A percentile compares a stretch with the other conserved stretches of the same genome.
These are phyloP conservation scores for Nylanderia fulva DNA, from an alignment of 1,140 invertebrate genomes.

Conservation along the genomic window DNA sequence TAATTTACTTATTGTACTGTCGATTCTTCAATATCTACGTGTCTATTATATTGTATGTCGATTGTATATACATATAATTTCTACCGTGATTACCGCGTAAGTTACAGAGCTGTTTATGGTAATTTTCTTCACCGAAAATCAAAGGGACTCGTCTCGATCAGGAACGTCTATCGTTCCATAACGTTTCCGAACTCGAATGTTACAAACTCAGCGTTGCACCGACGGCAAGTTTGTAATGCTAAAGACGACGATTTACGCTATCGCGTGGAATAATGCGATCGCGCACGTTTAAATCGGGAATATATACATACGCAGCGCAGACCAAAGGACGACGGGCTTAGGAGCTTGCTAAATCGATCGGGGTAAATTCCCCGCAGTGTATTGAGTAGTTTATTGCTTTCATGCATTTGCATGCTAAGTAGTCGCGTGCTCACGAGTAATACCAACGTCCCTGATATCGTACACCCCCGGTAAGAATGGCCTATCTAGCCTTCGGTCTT, in stretches of 20 bases:
- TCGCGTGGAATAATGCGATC: slow-evolving; percentile 42
- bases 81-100: not conserved
- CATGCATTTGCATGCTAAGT: slow-evolving; percentile 86
- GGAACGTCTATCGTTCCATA: not conserved
- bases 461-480: slow-evolving; percentile 82
- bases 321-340: slow-evolving; percentile 44
- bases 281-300: slow-evolving; percentile 76
- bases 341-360: slow-evolving; percentile 79
- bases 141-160: not conserved
- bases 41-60: not conserved
- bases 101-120: not conserved
- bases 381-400: slow-evolving; percentile 86
- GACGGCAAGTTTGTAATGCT: not conserved
- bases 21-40: not conserved
- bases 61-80: not conserved
- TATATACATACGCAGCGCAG: slow-evolving; percentile 61
- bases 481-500: slow-evolving; percentile 85
- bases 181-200: not conserved
- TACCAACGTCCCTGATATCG: slow-evolving; percentile 84
- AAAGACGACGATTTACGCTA: slow-evolving; percentile 56
- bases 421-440: slow-evolving; percentile 85
- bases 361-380: slow-evolving; percentile 82
- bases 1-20: not conserved
- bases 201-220: not conserved
- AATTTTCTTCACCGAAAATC: not conserved